phyloP scores from a whole-genome alignment of 92 coral and sea anemone genomes.

The Phenganax marumi region DNA sequence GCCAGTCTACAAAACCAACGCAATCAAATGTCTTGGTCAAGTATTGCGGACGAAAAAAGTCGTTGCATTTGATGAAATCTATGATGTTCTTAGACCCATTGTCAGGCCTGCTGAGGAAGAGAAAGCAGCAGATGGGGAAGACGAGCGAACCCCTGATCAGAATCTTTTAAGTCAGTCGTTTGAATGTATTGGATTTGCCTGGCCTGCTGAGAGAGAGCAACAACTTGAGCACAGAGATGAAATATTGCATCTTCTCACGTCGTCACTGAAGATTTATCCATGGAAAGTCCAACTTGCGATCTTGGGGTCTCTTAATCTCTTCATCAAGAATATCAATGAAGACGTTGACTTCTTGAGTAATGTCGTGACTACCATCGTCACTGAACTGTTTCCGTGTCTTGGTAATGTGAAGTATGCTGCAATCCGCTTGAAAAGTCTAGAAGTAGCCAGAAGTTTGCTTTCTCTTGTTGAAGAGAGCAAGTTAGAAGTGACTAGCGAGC shows the following conservation, averaged over 20 bases:
- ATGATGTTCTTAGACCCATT: slow-evolving; percentile 78
- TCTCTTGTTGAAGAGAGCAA: not conserved
- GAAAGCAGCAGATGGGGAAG: slow-evolving; percentile 37
- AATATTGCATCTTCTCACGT: slow-evolving; percentile 42
- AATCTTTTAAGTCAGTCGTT: slow-evolving; percentile 68
- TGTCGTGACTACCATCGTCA: not conserved
- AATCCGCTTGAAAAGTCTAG: slow-evolving; percentile 18
- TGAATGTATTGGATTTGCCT: slow-evolving; percentile 77
- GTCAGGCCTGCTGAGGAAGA: slow-evolving; percentile 71
- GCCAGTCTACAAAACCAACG: slow-evolving; percentile 69
- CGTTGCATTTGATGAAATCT: slow-evolving; percentile 70
- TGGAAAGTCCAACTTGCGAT: slow-evolving; percentile 92
- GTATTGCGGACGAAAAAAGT: slow-evolving; percentile 71
- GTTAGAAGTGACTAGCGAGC: not conserved
- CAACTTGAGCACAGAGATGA: slow-evolving; percentile 14
- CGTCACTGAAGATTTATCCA: slow-evolving; percentile 68
- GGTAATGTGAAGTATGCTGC: slow-evolving; percentile 41
- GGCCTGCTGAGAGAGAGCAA: slow-evolving; percentile 59
- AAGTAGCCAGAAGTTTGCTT: slow-evolving; percentile 12
- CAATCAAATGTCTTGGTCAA: slow-evolving; percentile 77
- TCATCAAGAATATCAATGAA: not conserved
- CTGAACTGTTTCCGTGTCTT: slow-evolving; percentile 19
- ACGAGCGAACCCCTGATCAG: slow-evolving; percentile 63
- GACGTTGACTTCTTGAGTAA: not conserved
- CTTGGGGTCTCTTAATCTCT: slow-evolving; percentile 65